Percentiles rank a stretch among this genome's conserved stretches.
Conservation (phyloP, 1,140 invertebrate genomes). For the Drosophila guanche region DNA sequence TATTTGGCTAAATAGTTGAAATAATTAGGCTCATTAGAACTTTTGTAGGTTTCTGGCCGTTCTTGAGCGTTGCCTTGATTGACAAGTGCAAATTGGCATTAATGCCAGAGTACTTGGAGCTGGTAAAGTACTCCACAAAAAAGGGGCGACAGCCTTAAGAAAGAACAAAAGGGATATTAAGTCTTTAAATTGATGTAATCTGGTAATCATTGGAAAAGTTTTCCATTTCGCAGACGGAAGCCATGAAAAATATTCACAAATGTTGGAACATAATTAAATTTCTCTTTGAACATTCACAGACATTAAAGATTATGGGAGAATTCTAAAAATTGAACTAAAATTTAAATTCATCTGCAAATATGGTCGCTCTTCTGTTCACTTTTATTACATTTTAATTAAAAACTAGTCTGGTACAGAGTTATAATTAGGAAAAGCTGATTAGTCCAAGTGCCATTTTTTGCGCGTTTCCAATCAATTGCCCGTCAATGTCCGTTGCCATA, state of each 20-base stretch:
- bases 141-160: not conserved
- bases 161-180: not conserved
- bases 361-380: no score
- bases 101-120: slow-evolving; percentile 33
- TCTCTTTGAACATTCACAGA: no score
- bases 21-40: slow-evolving; percentile 74
- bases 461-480: not conserved
- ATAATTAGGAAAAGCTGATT: no score
- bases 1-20: slow-evolving; percentile 71
- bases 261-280: no score
- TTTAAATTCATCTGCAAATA: no score
- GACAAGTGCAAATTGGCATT: slow-evolving; percentile 53
- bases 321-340: no score
- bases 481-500: not conserved
- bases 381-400: no score
- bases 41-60: slow-evolving; percentile 33
- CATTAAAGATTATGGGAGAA: no score
- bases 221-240: not conserved
- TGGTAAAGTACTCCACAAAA: slow-evolving; percentile 21
- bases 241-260: not conserved
- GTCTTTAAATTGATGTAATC: slow-evolving; percentile 7
- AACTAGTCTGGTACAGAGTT: no score
- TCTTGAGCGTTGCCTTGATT: slow-evolving; percentile 24
- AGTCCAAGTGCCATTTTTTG: no score
- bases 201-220: slow-evolving; percentile 6